These are phyloP conservation scores for Ancistrus triradiatus DNA, from an alignment of 2,113 vertebrate genomes.

Conservation along the genomic window DNA sequence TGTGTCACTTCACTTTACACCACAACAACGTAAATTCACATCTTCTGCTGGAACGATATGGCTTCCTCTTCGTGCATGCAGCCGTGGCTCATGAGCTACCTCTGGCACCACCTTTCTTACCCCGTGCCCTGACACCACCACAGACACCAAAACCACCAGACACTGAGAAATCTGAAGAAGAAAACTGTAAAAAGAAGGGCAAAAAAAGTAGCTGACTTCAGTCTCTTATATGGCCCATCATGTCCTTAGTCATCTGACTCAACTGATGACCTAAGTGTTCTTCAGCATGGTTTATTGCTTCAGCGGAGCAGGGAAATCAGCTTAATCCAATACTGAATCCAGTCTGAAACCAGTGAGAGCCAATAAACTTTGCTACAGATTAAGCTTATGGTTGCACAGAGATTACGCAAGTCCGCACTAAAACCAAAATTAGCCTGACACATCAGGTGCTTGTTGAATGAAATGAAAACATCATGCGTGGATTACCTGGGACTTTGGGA, in stretches of 20 bases:
- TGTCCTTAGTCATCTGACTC: conserved; percentile 1
- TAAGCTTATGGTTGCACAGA: background rate
- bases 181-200: background rate
- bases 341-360: background rate
- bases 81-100: background rate
- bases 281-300: background rate
- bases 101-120: background rate
- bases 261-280: background rate
- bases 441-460: background rate
- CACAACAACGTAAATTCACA: background rate
- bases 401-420: background rate
- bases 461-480: no score
- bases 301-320: conserved; percentile 1
- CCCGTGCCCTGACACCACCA: background rate
- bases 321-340: conserved; percentile 9
- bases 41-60: background rate
- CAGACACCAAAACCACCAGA: conserved; percentile 6
- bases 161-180: background rate
- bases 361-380: background rate
- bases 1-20: background rate
- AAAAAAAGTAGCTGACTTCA: background rate
- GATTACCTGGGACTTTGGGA: no score
- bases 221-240: background rate
- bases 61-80: conserved; percentile 26
- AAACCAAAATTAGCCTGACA: background rate